Conservation (phyloP, 2,797 vertebrate species). For the Apogon talboti region DNA sequence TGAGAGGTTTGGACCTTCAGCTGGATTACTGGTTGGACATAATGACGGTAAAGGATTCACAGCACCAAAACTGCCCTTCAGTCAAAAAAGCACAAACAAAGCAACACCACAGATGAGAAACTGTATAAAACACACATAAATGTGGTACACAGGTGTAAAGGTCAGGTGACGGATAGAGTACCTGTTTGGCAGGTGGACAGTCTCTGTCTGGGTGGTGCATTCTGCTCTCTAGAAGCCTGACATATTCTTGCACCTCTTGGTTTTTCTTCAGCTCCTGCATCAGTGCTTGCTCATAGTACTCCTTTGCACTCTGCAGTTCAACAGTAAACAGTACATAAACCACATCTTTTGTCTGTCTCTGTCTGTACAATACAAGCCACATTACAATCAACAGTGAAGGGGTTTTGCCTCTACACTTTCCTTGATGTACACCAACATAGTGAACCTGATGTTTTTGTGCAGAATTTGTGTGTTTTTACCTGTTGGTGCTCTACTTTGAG, state of each 20-base stretch:
- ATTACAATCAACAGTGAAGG: background rate
- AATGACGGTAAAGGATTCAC: background rate
- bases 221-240: conserved; percentile 78
- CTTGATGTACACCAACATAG: background rate
- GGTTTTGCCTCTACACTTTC: conserved; percentile 11
- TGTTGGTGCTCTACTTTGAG: conserved; percentile 86
- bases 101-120: too few species aligned
- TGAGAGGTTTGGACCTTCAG: conserved; percentile 32
- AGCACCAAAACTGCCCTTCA: conserved; percentile 53
- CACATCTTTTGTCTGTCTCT: background rate
- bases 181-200: conserved; percentile 59
- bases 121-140: background rate
- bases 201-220: conserved; percentile 65
- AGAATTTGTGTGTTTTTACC: conserved; percentile 64
- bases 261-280: conserved; percentile 87
- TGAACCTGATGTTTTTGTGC: background rate
- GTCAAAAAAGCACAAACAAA: conserved; percentile 19
- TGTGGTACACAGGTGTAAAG: background rate
- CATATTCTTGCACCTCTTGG: conserved; percentile 83
- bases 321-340: conserved; percentile 18
- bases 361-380: background rate
- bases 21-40: conserved; percentile 21
- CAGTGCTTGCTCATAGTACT: conserved; percentile 84
- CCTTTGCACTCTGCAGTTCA: conserved; percentile 72
- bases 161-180: conserved; percentile 16